Evolutionary conservation across 2,888 invertebrate genomes (phyloP).

Genomic region (Plutella xylostella): DNA sequence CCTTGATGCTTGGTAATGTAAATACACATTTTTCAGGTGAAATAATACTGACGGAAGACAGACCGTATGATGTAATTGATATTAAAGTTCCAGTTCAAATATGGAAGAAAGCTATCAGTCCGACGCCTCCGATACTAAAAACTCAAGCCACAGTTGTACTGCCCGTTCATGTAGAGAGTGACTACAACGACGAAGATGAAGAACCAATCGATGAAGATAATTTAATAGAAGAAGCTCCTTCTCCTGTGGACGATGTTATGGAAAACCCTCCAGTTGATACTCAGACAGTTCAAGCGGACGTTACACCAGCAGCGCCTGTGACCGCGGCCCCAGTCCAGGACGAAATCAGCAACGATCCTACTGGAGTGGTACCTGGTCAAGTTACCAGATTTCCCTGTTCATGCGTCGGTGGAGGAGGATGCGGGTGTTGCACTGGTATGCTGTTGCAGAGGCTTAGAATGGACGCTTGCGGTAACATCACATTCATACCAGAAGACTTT

Average conservation of each 20-base stretch:
- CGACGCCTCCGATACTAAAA: conserved; percentile 50
- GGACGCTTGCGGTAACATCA: conserved; percentile 82
- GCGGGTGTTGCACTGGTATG: conserved; percentile 77
- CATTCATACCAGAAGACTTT: conserved; percentile 85
- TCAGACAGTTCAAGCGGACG: conserved; percentile 19
- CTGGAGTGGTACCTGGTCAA: conserved; percentile 44
- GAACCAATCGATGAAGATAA: conserved; percentile 26
- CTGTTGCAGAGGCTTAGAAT: conserved; percentile 74
- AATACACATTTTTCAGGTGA: conserved; percentile 22
- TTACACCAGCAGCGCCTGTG: conserved; percentile 18
- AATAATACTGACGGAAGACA: conserved; percentile 28
- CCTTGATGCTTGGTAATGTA: no score
- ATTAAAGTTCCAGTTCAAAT: conserved; percentile 41
- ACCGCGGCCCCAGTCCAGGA: conserved; percentile 31
- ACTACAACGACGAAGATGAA: conserved; percentile 27
- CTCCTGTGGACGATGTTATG: conserved; percentile 22
- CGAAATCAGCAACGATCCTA: conserved; percentile 19
- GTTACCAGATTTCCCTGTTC: conserved; percentile 71
- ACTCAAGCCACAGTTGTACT: conserved; percentile 50
- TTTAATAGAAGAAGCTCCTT: conserved; percentile 21
- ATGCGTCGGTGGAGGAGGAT: conserved; percentile 71
- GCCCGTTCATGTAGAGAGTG: conserved; percentile 49
- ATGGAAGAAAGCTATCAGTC: conserved; percentile 46
- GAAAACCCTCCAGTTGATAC: conserved; percentile 20
- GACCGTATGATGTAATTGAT: conserved; percentile 40